These are phyloP conservation scores for Thrips palmi DNA, from an alignment of 1,140 invertebrate genomes.

Conservation along the genomic window DNA sequence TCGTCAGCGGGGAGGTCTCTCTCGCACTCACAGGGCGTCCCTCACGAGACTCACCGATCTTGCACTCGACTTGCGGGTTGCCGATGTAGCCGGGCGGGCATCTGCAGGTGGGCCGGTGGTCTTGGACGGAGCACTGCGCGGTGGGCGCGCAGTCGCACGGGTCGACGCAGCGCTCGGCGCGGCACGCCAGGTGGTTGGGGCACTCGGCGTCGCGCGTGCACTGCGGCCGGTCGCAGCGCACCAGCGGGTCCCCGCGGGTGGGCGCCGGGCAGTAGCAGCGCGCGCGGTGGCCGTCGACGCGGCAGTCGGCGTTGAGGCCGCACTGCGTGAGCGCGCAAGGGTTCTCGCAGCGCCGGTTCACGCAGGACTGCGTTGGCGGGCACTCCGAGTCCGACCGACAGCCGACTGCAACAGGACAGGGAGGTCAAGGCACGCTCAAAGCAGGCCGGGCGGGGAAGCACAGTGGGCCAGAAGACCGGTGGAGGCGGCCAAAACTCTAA, in stretches of 20 bases:
- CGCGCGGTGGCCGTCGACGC: constrained; percentile 48
- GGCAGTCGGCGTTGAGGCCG: constrained; percentile 61
- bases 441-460: background rate
- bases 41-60: constrained; percentile 30
- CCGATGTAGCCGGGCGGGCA: constrained; percentile 68
- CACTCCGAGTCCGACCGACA: constrained; percentile 74
- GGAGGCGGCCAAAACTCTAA: too few species aligned
- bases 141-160: constrained; percentile 54
- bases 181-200: constrained; percentile 51
- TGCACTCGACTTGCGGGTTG: constrained; percentile 49
- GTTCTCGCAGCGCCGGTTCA: constrained; percentile 65
- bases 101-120: constrained; percentile 56
- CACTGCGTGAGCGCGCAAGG: constrained; percentile 63
- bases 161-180: constrained; percentile 51
- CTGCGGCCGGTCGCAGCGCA: constrained; percentile 56
- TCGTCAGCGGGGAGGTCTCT: too few species aligned
- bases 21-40: too few species aligned
- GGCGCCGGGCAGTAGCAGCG: constrained; percentile 60
- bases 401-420: constrained; percentile 36
- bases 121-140: constrained; percentile 54
- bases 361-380: constrained; percentile 58
- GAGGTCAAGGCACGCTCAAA: background rate
- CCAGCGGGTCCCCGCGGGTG: constrained; percentile 54
- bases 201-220: constrained; percentile 55
- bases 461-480: too few species aligned